These are phyloP conservation scores for Phocides pigmalion DNA, from an alignment of 1,140 invertebrate species.

Conservation along the genomic window DNA sequence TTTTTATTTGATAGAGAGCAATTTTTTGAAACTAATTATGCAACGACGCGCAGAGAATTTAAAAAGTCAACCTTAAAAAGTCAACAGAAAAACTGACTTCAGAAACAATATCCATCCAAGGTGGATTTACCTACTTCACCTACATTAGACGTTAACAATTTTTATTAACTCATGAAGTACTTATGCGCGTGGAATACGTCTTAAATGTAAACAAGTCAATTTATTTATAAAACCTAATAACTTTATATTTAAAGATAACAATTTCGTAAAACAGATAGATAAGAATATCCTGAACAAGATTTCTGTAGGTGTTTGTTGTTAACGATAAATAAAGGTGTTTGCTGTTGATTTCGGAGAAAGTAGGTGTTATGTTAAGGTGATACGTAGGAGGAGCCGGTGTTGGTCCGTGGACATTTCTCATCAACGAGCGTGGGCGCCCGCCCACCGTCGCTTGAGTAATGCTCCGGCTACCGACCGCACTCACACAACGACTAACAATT, in stretches of 20 bases:
- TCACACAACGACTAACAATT: not conserved
- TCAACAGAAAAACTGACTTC: too few species aligned
- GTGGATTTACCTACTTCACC: too few species aligned
- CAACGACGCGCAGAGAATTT: too few species aligned
- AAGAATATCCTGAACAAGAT: not conserved
- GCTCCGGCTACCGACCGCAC: conserved; percentile 20
- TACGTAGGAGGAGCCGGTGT: conserved; percentile 19
- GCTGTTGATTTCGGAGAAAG: conserved; percentile 16
- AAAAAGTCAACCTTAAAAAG: too few species aligned
- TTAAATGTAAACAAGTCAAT: not conserved
- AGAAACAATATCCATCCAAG: too few species aligned
- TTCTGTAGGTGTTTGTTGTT: not conserved
- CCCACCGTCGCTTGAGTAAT: conserved; percentile 25
- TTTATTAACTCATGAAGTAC: too few species aligned
- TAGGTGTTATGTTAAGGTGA: conserved; percentile 17
- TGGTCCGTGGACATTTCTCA: conserved; percentile 28
- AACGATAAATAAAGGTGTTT: conserved; percentile 9
- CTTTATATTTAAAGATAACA: not conserved
- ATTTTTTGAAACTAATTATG: too few species aligned
- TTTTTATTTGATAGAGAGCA: not conserved
- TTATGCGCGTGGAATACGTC: not conserved
- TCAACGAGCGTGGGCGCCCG: conserved; percentile 21
- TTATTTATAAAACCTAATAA: not conserved
- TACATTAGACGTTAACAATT: too few species aligned
- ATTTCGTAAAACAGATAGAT: not conserved